Base-by-base conservation (phyloP, 2,113 vertebrate species). In the Brachypodius melanocephalos region DNA sequence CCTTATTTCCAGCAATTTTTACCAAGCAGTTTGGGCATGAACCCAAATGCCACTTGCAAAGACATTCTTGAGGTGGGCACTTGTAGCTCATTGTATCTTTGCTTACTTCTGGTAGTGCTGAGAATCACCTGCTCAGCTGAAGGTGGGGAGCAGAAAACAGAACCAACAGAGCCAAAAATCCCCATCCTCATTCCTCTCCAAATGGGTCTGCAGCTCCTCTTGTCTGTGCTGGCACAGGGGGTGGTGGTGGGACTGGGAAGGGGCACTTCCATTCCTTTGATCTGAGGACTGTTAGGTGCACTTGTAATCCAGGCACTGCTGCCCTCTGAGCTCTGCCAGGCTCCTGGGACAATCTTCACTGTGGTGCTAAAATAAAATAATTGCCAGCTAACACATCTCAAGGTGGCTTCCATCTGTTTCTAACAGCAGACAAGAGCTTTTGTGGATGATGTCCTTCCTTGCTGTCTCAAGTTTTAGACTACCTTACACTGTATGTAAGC, bases 291-390 rank as follows among this genome's bases (percentile, higher is more conserved):
- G 5, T 29, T 6, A 16, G 16, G 14, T 48, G 21, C 52, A 25
- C 17, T 5, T 2, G 19, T 32, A 76, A 58, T 49, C 25, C 36
- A 77, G 72, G 36, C 31, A 40, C 76, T 89, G 52, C 63, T 73
- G 58, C 42, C 29, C 42, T 43, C 46, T 65, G 26, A 84, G 36
- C 18, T 69, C 87, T 76, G 40, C 24, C 76, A 73, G 12, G 61
- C 58, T 83, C 76, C 72, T 49, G 75, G 68, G 36, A 48, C 43
- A 57, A 36, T 26, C 34, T 57, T 87, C 73, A 17, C 12, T 82
- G 24, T 0, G 0, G 22, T 7, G 40, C 7, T 38, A 5, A 52
- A 52, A 38, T 15, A 24, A 38, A 36, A 40, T 17, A 5, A 26
- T 25, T 34, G 13, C 24, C 59, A 67, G 36, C 38, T 42, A 61